phyloP scores from a whole-genome alignment of 2,888 invertebrate species.

The Lomographa bimaculata region DNA sequence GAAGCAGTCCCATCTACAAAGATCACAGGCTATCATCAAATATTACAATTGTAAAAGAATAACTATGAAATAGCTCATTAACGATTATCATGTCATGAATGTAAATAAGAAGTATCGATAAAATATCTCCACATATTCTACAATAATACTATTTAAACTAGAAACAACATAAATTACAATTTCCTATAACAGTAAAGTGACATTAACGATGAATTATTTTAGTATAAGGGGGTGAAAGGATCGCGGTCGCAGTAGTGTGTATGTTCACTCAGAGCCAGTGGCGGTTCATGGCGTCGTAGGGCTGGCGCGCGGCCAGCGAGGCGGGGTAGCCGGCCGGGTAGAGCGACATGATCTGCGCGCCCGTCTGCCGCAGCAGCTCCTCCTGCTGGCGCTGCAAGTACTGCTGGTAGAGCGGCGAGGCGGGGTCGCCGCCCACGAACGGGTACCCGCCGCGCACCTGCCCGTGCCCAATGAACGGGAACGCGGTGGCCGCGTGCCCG shows the following conservation, averaged over 20 bases:
- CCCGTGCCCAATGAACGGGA: slow-evolving; percentile 85
- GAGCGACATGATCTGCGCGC: slow-evolving; percentile 85
- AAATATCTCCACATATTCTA: slow-evolving; percentile 55
- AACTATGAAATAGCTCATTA: slow-evolving; percentile 38
- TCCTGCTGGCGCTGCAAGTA: slow-evolving; percentile 86
- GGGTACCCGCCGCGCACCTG: slow-evolving; percentile 85
- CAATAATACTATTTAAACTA: slow-evolving; percentile 52
- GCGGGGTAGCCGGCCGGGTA: slow-evolving; percentile 87
- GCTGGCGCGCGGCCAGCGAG: slow-evolving; percentile 86
- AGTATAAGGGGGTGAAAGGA: slow-evolving; percentile 14
- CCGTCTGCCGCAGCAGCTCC: slow-evolving; percentile 83
- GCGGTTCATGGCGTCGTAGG: slow-evolving; percentile 87
- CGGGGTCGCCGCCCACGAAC: slow-evolving; percentile 85
- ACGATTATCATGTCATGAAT: slow-evolving; percentile 54
- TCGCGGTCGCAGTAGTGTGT: not conserved
- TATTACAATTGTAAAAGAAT: slow-evolving; percentile 36
- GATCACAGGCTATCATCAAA: slow-evolving; percentile 42
- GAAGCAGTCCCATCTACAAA: slow-evolving; percentile 47
- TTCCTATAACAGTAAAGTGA: slow-evolving; percentile 64
- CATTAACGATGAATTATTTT: slow-evolving; percentile 46
- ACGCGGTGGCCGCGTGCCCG: slow-evolving; percentile 63
- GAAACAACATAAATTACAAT: slow-evolving; percentile 70
- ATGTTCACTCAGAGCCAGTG: slow-evolving; percentile 85
- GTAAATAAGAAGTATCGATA: slow-evolving; percentile 51
- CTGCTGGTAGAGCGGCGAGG: slow-evolving; percentile 88